These are phyloP conservation scores for Morinoia aosen DNA, from an alignment of 2,888 invertebrate species.

Conservation along the genomic window DNA sequence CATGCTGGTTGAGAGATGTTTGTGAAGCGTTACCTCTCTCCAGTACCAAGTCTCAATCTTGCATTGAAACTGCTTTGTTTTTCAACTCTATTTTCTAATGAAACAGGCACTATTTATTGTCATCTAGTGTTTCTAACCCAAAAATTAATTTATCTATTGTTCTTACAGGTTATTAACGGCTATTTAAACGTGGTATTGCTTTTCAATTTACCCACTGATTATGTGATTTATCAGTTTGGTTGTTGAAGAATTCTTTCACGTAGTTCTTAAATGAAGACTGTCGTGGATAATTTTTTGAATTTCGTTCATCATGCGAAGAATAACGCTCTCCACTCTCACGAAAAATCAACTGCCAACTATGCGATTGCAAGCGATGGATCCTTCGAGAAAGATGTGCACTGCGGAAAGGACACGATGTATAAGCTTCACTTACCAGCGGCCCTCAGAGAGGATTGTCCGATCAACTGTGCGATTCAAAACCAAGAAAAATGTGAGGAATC, in stretches of 20 bases:
- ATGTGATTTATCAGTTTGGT: neutral
- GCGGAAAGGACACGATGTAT: neutral
- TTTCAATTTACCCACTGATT: neutral
- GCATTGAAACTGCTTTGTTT: too few relatives aligned
- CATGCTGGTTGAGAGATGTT: too few relatives aligned
- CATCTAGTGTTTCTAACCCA: neutral
- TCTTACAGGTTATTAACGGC: neutral
- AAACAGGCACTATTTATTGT: neutral
- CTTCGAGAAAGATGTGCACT: neutral
- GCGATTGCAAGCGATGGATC: neutral
- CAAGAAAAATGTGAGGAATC: neutral
- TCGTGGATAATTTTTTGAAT: neutral
- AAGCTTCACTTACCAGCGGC: slow-evolving; percentile 12
- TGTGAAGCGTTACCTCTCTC: too few relatives aligned
- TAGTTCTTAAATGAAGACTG: neutral
- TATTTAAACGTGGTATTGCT: neutral
- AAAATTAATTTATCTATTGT: neutral
- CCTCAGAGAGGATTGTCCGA: neutral
- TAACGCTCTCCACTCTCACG: neutral
- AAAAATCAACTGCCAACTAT: neutral
- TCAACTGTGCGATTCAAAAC: neutral
- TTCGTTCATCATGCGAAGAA: slow-evolving; percentile 15
- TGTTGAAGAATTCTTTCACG: neutral
- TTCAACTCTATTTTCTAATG: too few relatives aligned
- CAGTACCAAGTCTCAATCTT: too few relatives aligned